Evolutionary conservation across 2,888 invertebrate species (phyloP).

Genomic region (Meiosimyza decipiens): DNA sequence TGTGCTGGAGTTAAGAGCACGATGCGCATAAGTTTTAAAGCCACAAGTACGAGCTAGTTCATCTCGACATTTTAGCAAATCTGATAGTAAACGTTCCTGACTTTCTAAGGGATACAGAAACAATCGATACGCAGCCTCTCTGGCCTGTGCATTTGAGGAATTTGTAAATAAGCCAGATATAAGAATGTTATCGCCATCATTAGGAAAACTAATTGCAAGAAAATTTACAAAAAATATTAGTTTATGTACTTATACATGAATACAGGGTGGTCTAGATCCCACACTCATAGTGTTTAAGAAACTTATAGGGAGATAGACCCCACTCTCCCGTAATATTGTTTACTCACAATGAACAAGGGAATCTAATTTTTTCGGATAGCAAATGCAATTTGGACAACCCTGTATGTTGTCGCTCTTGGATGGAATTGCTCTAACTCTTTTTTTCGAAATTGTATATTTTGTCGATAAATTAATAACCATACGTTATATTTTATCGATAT

Average conservation of each 20-base stretch:
- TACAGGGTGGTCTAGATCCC: not conserved
- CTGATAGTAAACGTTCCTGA: slow-evolving; percentile 80
- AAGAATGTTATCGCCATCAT: slow-evolving; percentile 78
- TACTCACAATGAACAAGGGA: too few relatives aligned
- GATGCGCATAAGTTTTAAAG: slow-evolving; percentile 88
- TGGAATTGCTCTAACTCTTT: too few relatives aligned
- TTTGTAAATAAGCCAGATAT: slow-evolving; percentile 88
- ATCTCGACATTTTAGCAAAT: slow-evolving; percentile 79
- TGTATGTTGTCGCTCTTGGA: too few relatives aligned
- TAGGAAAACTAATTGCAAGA: slow-evolving; percentile 68
- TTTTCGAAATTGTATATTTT: too few relatives aligned
- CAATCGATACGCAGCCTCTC: slow-evolving; percentile 89
- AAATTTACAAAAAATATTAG: not conserved
- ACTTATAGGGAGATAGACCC: too few relatives aligned
- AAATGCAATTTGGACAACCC: too few relatives aligned
- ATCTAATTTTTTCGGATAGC: too few relatives aligned
- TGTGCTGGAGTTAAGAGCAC: slow-evolving; percentile 88
- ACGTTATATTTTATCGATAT: too few relatives aligned
- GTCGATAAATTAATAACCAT: too few relatives aligned
- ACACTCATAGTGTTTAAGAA: too few relatives aligned
- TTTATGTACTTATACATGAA: not conserved
- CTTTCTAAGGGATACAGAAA: slow-evolving; percentile 82
- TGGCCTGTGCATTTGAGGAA: slow-evolving; percentile 78
- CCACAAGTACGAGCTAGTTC: slow-evolving; percentile 89
- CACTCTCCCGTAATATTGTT: too few relatives aligned